Conservation (phyloP, 2,797 vertebrate species). For the Picus viridis region DNA sequence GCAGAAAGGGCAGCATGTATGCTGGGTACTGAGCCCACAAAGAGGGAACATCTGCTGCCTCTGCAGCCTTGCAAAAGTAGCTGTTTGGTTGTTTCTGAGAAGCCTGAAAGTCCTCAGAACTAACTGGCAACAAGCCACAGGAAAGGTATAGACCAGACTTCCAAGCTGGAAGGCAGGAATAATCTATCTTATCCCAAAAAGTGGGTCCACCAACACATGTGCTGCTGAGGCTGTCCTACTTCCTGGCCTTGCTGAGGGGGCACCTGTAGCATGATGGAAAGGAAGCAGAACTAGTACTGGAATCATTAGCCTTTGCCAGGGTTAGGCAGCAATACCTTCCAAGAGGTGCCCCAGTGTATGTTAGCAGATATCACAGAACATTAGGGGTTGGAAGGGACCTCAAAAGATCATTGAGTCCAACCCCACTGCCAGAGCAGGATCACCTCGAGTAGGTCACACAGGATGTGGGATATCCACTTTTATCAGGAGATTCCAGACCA, state of each 20-base stretch:
- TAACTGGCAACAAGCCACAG: not conserved
- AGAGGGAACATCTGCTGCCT: not conserved
- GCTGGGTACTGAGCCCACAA: rapidly evolving
- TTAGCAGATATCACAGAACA: not conserved
- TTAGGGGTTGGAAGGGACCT: too few relatives aligned
- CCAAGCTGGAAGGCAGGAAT: not conserved
- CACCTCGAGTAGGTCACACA: too few relatives aligned
- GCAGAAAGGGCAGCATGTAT: rapidly evolving
- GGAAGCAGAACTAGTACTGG: not conserved
- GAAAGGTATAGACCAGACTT: not conserved
- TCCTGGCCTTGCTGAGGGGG: not conserved
- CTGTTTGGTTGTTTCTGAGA: not conserved
- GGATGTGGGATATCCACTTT: not conserved
- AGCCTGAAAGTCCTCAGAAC: not conserved
- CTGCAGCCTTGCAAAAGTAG: not conserved
- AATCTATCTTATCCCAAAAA: not conserved
- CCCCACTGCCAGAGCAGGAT: too few relatives aligned
- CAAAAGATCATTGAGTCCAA: too few relatives aligned
- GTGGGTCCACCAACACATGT: rapidly evolving
- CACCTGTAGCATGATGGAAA: not conserved
- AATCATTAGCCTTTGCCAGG: not conserved
- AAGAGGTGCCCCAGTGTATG: not conserved
- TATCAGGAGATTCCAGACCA: not conserved
- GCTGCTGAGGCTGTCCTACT: not conserved
- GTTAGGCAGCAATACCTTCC: not conserved